These are phyloP conservation scores for Baryphthengus martii DNA, from an alignment of 2,113 vertebrate genomes.

Conservation along the genomic window DNA sequence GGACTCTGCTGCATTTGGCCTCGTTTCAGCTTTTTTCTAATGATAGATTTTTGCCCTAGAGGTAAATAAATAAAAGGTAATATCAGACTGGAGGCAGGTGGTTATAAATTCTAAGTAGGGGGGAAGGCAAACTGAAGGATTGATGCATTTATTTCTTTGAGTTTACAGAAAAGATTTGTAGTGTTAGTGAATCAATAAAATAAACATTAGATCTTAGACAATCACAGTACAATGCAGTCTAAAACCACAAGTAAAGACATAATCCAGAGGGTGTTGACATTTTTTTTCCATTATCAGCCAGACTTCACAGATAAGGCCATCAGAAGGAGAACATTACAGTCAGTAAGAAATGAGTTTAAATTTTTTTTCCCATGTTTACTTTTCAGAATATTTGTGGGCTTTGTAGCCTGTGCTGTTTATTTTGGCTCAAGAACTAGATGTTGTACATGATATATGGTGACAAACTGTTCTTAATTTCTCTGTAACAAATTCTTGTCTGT, in stretches of 20 bases:
- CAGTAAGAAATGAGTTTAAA: neutral
- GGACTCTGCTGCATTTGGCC: neutral
- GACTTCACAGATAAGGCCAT: neutral
- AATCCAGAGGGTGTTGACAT: neutral
- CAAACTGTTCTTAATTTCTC: conserved; percentile 4
- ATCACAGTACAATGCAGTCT: neutral
- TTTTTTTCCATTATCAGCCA: conserved; percentile 5
- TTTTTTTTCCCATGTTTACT: neutral
- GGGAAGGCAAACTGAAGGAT: neutral
- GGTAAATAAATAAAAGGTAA: conserved; percentile 1
- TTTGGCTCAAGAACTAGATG: neutral
- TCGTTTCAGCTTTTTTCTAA: neutral
- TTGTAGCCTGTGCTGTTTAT: neutral
- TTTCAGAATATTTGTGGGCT: neutral
- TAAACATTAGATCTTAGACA: neutral
- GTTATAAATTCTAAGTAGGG: neutral
- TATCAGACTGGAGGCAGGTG: neutral
- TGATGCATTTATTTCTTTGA: neutral
- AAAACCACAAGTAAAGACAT: conserved; percentile 4
- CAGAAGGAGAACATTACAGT: neutral
- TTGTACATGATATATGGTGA: neutral
- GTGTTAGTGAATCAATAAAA: conserved; percentile 12
- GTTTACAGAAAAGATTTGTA: neutral
- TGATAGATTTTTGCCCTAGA: neutral
- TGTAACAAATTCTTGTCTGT: neutral